Base-by-base conservation (phyloP, 2,797 vertebrate species). In the Rhyacichthys aspro region DNA sequence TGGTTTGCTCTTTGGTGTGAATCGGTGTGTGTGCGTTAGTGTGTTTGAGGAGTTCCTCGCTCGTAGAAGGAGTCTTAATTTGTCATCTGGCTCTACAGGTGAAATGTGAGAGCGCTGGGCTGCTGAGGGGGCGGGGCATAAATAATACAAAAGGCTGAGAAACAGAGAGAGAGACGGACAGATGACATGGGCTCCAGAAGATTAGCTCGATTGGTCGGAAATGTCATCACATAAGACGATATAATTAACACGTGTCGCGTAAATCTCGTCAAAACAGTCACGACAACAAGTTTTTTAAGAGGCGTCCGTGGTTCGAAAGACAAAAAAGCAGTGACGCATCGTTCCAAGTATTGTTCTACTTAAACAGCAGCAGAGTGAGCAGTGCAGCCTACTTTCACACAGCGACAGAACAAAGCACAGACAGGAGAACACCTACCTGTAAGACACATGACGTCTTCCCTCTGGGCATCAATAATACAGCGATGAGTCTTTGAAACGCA, bases 361-460 rank as follows among this genome's bases (percentile, higher is more conserved):
- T 38, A 58, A 73, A 63, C 12, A 54, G 62, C 45, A 50, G 55
- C 55, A 12, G 32, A 43, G 53, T 61, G 49, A 78, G 43, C 43
- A 61, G 23, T 19, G 42, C 41, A 59, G 49, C 55, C 60, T 59
- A 49, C 63, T 78, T 78, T 5, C 86, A 95, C 92, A 60, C 79
- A 84, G 84, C 84, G 74, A 59, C 79, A 70, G 1, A 28, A 94
- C 93, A 86, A 90, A 91, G n/a, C 64, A 66, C 92, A 95, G 1
- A 93, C 93, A 0, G 94, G 92, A 8, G 86, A 93, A 94, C 96
- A 11, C 94, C 93, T 5, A 95, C 96, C 39, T 94, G 93, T 95
- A 88, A 90, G 90, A 80, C 61, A 75, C 49, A 71, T 88, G 81
- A 89, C 67, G 63, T 86, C 64, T 86, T 81, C 63, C 36, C 49